Evolutionary conservation across 1,140 invertebrate genomes (phyloP).

Genomic region (Heliothis subflexa): DNA sequence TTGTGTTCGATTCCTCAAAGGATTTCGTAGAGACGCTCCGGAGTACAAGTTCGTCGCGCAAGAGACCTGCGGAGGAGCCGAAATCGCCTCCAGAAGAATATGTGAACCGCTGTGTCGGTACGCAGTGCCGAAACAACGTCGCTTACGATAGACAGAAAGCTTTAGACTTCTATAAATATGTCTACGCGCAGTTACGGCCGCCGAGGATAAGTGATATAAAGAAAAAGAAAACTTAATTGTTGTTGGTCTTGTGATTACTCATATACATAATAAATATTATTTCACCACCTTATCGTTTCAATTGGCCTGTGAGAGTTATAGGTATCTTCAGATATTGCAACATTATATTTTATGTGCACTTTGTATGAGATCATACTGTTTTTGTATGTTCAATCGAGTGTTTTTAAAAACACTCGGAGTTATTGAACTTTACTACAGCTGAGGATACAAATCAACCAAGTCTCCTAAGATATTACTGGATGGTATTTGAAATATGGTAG

Average conservation of each 20-base stretch:
- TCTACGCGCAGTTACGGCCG: conserved; percentile 77
- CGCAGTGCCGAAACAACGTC: conserved; percentile 69
- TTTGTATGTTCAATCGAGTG: too few species aligned
- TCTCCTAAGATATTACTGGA: too few species aligned
- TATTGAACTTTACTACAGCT: too few species aligned
- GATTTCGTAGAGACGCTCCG: conserved; percentile 80
- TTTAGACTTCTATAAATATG: conserved; percentile 84
- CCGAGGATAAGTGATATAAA: conserved; percentile 65
- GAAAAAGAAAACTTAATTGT: conserved; percentile 63
- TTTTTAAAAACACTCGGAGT: too few species aligned
- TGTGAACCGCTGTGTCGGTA: conserved; percentile 67
- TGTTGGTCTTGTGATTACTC: conserved; percentile 43
- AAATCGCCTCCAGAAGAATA: conserved; percentile 67
- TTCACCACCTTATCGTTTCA: conserved; percentile 36
- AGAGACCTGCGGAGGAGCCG: conserved; percentile 56
- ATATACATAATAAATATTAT: conserved; percentile 46
- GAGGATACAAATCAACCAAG: too few species aligned
- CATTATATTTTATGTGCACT: conserved; percentile 11
- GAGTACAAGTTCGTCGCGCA: conserved; percentile 66
- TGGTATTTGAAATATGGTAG: too few species aligned
- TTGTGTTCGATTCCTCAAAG: conserved; percentile 78
- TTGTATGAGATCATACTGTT: too few species aligned
- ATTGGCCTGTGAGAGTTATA: conserved; percentile 24
- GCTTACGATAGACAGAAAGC: conserved; percentile 80
- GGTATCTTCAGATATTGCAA: conserved; percentile 6